phyloP scores from a whole-genome alignment of 2,113 vertebrate species.

The Heptranchias perlo region DNA sequence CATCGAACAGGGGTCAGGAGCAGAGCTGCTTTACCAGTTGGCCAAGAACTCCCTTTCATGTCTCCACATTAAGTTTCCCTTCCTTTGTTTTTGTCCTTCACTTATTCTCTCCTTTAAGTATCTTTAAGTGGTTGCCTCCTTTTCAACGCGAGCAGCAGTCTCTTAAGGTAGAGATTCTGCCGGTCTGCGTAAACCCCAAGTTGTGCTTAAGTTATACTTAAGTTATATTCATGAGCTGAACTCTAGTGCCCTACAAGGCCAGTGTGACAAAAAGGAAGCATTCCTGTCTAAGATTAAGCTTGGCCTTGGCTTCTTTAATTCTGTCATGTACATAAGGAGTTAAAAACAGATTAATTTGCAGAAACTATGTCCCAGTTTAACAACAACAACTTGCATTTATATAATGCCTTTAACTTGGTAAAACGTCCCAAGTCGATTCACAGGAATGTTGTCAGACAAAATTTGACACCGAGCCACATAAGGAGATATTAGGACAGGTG shows the following conservation, averaged over 20 bases:
- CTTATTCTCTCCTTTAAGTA: not conserved
- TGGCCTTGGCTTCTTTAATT: not conserved
- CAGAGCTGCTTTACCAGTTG: not conserved
- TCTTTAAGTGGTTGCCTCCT: not conserved
- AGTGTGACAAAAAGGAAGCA: not conserved
- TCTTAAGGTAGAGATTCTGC: not conserved
- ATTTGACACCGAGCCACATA: not conserved
- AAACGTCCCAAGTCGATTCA: not conserved
- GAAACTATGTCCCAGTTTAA: not conserved
- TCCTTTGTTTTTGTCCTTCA: not conserved
- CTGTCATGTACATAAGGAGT: not conserved
- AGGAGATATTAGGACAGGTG: not conserved
- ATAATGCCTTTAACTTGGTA: not conserved
- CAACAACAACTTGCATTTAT: no score
- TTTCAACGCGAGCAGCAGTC: not conserved
- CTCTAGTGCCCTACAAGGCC: not conserved
- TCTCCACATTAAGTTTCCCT: not conserved
- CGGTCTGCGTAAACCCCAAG: not conserved
- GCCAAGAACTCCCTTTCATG: not conserved
- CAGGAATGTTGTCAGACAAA: not conserved
- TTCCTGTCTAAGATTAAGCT: not conserved
- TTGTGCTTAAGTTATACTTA: not conserved
- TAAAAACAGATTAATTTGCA: not conserved
- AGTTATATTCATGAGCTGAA: not conserved
- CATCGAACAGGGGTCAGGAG: not conserved